A percentile compares a stretch with the other conserved stretches of the same genome.
Evolutionary conservation across 2,888 invertebrate species (phyloP).

Genomic region (Campoplex nolae): DNA sequence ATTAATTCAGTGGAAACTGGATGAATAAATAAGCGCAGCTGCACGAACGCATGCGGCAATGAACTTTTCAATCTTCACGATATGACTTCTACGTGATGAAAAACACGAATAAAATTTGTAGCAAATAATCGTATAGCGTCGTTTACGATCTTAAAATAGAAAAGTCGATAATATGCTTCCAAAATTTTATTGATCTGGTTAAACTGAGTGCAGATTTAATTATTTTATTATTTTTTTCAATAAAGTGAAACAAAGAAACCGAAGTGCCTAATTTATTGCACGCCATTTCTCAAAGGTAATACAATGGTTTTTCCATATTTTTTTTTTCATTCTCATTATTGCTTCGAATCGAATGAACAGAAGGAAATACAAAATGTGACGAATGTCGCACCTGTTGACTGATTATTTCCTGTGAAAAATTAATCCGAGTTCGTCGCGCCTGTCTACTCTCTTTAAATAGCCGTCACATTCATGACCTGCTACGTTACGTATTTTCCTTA

Average conservation of each 20-base stretch:
- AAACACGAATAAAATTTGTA: neutral
- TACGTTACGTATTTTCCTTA: constrained; percentile 8
- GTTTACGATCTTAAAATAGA: neutral
- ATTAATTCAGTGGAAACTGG: neutral
- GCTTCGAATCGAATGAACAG: neutral
- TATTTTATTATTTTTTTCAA: no score
- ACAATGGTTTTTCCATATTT: neutral
- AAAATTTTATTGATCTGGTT: neutral
- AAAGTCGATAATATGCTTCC: neutral
- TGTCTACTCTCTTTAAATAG: constrained; percentile 39
- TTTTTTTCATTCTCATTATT: neutral
- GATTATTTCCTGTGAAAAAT: constrained; percentile 59
- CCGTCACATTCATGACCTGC: neutral
- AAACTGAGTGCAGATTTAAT: neutral
- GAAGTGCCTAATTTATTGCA: neutral
- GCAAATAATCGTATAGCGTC: neutral
- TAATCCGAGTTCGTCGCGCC: constrained; percentile 37
- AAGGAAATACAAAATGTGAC: constrained; percentile 30
- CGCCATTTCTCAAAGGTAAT: neutral
- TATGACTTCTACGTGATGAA: constrained; percentile 7
- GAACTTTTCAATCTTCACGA: neutral
- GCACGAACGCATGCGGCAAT: neutral
- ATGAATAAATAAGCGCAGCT: neutral
- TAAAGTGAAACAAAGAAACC: neutral
- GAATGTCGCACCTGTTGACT: constrained; percentile 54